These are phyloP conservation scores for Caenorhabditis zanzibari DNA, from an alignment of 2,888 invertebrate genomes.

Conservation along the genomic window DNA sequence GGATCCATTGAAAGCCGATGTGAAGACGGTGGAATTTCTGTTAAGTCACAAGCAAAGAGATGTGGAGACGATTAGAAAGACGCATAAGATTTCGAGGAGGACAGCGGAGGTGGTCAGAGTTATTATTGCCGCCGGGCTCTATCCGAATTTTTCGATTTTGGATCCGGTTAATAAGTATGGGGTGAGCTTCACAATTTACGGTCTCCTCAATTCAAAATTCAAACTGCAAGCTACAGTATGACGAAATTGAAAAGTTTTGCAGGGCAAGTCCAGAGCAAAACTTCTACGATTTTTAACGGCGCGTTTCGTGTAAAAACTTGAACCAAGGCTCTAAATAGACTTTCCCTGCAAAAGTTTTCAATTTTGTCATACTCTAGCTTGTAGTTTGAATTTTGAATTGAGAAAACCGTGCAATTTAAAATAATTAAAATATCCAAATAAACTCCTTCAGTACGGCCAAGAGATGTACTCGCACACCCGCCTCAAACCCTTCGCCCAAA, in stretches of 20 bases:
- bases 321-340: too few species aligned
- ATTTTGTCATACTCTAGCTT: too few species aligned
- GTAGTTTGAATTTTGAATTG: too few species aligned
- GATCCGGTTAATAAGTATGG: slow-evolving; percentile 96
- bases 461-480: slow-evolving; percentile 80
- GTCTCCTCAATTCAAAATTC: too few species aligned
- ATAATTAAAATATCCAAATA: too few species aligned
- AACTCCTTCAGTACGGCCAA: slow-evolving; percentile 78
- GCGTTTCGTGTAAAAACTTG: too few species aligned
- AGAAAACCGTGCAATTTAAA: too few species aligned
- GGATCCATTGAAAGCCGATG: slow-evolving; percentile 73
- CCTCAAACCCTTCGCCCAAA: slow-evolving; percentile 76
- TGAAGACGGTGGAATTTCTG: slow-evolving; percentile 75
- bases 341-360: too few species aligned
- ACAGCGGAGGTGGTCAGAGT: slow-evolving; percentile 74
- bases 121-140: slow-evolving; percentile 93
- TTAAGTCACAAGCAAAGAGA: slow-evolving; percentile 73
- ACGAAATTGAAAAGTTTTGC: too few species aligned
- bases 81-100: slow-evolving; percentile 69
- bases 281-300: too few species aligned
- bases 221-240: too few species aligned
- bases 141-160: slow-evolving; percentile 95
- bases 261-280: too few species aligned
- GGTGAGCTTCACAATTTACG: slow-evolving; percentile 83
- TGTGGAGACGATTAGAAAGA: slow-evolving; percentile 68